phyloP scores from a whole-genome alignment of 2,888 invertebrate species.

The Lithophane semibrunnea region DNA sequence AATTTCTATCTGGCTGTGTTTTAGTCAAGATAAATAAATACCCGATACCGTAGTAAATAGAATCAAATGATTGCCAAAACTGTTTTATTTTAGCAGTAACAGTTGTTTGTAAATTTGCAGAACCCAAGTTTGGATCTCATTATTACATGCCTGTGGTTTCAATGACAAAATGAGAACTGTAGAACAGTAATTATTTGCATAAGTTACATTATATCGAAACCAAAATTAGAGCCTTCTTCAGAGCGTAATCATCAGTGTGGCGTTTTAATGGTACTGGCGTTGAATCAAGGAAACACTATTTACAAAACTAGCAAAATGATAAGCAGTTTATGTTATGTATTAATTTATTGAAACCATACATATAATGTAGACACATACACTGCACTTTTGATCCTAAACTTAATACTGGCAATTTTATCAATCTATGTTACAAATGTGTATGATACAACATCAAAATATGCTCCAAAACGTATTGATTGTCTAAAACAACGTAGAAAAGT shows the following conservation, averaged over 20 bases:
- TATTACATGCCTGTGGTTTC: not conserved
- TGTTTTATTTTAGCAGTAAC: not conserved
- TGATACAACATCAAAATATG: conserved; percentile 58
- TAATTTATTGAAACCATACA: conserved; percentile 54
- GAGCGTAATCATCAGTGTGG: no score
- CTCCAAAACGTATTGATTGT: conserved; percentile 50
- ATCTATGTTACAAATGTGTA: conserved; percentile 54
- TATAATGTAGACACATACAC: conserved; percentile 54
- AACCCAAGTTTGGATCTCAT: not conserved
- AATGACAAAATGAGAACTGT: not conserved
- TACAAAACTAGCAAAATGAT: conserved; percentile 40
- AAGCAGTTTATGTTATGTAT: conserved; percentile 34
- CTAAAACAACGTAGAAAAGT: conserved; percentile 65
- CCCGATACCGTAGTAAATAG: no score
- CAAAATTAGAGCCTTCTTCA: not conserved
- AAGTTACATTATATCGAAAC: not conserved
- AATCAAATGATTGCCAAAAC: not conserved
- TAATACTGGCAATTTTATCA: conserved; percentile 58
- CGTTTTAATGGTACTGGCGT: not conserved
- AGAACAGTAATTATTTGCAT: not conserved
- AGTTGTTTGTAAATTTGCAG: not conserved
- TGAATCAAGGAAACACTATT: not conserved
- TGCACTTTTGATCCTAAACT: conserved; percentile 40
- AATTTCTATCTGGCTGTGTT: not conserved
- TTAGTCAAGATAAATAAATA: no score